These are phyloP conservation scores for Mustelus asterias DNA, from an alignment of 2,113 vertebrate species.

Conservation along the genomic window DNA sequence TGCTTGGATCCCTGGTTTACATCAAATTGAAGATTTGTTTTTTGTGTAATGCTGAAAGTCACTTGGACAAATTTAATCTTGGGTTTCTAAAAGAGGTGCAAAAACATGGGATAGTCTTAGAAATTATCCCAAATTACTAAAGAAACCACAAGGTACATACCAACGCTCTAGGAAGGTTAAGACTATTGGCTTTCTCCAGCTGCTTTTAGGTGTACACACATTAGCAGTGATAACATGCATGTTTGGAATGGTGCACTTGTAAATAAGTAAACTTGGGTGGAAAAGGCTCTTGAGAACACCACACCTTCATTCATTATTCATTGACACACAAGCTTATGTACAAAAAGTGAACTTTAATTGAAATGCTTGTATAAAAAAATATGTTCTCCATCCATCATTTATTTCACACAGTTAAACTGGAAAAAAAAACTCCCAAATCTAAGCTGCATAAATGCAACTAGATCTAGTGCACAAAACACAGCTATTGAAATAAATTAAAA, in stretches of 20 bases:
- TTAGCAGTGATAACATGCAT: not conserved
- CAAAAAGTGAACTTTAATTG: conserved; percentile 88
- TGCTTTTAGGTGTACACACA: not conserved
- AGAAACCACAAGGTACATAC: not conserved
- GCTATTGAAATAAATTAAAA: conserved; percentile 68
- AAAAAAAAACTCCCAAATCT: conserved; percentile 56
- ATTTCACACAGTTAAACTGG: conserved; percentile 72
- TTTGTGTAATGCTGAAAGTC: not conserved
- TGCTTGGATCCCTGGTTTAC: not conserved
- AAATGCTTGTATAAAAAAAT: conserved; percentile 98
- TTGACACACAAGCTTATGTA: conserved; percentile 58
- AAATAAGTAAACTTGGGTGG: not conserved
- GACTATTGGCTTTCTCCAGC: not conserved
- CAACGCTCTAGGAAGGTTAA: no score
- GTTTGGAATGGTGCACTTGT: not conserved
- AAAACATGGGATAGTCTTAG: not conserved
- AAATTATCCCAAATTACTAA: not conserved
- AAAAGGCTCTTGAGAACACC: not conserved
- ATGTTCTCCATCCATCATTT: conserved; percentile 75
- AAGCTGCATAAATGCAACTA: conserved; percentile 62
- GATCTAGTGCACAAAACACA: conserved; percentile 59
- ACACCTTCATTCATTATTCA: not conserved
- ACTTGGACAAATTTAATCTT: not conserved
- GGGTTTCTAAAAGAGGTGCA: no score
- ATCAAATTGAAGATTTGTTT: not conserved